Base-by-base conservation (phyloP, 2,888 invertebrate genomes). In the Tromatobia lineatoria region DNA sequence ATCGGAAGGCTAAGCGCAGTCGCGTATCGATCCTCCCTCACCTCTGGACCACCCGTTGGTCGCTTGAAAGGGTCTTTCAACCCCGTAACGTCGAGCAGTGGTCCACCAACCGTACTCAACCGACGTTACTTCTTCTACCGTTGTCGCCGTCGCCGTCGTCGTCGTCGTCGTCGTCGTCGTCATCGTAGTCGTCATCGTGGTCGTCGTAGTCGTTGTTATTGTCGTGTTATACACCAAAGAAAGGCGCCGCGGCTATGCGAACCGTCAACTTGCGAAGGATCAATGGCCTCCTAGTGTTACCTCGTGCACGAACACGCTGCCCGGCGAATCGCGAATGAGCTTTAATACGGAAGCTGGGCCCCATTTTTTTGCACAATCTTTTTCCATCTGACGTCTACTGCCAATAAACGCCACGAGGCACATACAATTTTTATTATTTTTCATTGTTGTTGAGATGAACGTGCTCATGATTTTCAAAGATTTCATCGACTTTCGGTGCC, bases 51-150 rank as follows among this genome's bases (percentile, higher is more conserved):
- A 75, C 79, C 73, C 86, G 80, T 74, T 64, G 73, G 38, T 59
- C 66, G 76, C 57, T 57, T 50, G 23, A 67, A 73, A 71, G 80
- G 80, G 77, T 87, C 79, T 77, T 81, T 77, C 80, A 73, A 29
- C 88, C 88, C 87, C 86, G 85, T 87, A 89, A 87, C 87, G 85
- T 88, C 90, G 88, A 89, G 90, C 91, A 92, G 92, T 92, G 92
- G 92, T 92, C 92, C 91, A 90, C 89, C 88, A 91, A 90, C 91
- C 90, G 90, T 88, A 89, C 88, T 85, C 90, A 88, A 85, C 85
- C 86, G 50, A 91, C 89, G 89, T 88, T 88, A 90, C 86, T 88
- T 87, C 88, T 88, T 87, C 86, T 77, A 80, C 73, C 71, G 64
- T 85, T 73, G 74, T 71, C 70, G 64, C 59, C 77, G 70, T 89